Percentiles rank a stretch among this genome's conserved stretches.
phyloP scores from a whole-genome alignment of 2,113 vertebrate genomes.

The Scartelaos histophorus region DNA sequence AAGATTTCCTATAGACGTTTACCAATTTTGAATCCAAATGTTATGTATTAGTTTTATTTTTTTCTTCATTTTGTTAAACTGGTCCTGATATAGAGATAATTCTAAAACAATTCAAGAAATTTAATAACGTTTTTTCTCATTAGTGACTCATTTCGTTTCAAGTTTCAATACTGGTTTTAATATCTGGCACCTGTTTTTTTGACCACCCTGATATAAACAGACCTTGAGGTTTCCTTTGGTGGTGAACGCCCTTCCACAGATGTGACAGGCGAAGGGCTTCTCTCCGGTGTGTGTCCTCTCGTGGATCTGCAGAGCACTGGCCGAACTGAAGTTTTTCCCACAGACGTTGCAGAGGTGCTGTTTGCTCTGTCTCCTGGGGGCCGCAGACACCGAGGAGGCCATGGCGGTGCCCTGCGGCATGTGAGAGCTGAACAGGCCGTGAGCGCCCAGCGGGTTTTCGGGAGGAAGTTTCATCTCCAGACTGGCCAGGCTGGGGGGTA shows the following conservation, averaged over 20 bases:
- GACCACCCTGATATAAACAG: not conserved
- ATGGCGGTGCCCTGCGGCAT: constrained; percentile 79
- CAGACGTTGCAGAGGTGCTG: constrained; percentile 89
- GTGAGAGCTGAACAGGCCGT: constrained; percentile 80
- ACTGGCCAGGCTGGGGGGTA: constrained; percentile 85
- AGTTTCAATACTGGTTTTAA: too few species aligned
- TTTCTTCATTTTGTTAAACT: too few species aligned
- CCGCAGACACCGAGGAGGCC: constrained; percentile 75
- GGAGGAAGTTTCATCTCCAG: constrained; percentile 86
- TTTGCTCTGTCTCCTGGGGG: constrained; percentile 85
- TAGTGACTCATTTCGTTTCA: too few species aligned
- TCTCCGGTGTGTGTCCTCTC: constrained; percentile 96
- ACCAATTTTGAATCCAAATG: too few species aligned
- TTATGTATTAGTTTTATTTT: too few species aligned
- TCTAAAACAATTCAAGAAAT: too few species aligned
- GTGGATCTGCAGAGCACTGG: constrained; percentile 95
- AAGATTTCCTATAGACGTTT: too few species aligned
- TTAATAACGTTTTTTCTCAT: too few species aligned
- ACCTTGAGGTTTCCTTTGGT: constrained; percentile 99
- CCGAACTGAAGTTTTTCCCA: constrained; percentile 95
- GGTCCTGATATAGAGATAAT: too few species aligned
- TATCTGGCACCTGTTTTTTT: too few species aligned
- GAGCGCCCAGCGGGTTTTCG: constrained; percentile 78
- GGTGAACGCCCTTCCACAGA: constrained; percentile 94
- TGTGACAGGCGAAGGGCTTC: constrained; percentile 94